Percentiles rank a stretch among this genome's conserved stretches.
Conservation (phyloP, 2,888 invertebrate species). For the Muscina levida region DNA sequence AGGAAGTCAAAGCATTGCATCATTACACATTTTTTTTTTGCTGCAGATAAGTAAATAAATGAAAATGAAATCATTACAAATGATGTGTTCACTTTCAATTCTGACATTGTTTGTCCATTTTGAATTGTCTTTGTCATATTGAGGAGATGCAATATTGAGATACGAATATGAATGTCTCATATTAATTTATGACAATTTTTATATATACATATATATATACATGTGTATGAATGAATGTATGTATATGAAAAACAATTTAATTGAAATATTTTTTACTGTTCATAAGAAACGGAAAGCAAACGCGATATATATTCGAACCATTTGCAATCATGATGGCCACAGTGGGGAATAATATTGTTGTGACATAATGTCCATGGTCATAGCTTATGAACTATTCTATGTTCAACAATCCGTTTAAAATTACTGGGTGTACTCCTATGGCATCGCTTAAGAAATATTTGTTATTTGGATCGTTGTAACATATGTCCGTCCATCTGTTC, state of each 20-base stretch:
- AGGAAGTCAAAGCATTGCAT: constrained; percentile 1
- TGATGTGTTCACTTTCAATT: constrained; percentile 37
- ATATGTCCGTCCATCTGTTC: too few species aligned
- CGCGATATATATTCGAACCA: constrained; percentile 7
- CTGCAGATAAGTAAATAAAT: too few species aligned
- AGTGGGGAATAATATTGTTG: too few species aligned
- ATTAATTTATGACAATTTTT: not conserved
- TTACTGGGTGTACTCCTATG: too few species aligned
- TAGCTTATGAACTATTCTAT: too few species aligned
- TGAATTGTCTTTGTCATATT: constrained; percentile 2
- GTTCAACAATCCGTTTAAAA: too few species aligned
- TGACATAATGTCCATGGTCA: too few species aligned
- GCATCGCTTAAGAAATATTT: too few species aligned
- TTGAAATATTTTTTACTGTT: not conserved
- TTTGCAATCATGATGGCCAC: constrained; percentile 10
- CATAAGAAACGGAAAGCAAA: not conserved
- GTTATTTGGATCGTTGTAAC: too few species aligned
- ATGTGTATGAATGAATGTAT: not conserved
- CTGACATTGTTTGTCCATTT: constrained; percentile 17
- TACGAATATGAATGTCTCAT: not conserved
- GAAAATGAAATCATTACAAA: constrained; percentile 28
- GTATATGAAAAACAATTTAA: constrained; percentile 14
- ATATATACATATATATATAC: not conserved
- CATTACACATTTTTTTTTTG: not conserved
- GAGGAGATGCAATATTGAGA: not conserved